Evolutionary conservation across 1,140 invertebrate genomes (phyloP), one percentile per base, ranked within the genome.

Genomic region (Lordiphosa collinella): DNA sequence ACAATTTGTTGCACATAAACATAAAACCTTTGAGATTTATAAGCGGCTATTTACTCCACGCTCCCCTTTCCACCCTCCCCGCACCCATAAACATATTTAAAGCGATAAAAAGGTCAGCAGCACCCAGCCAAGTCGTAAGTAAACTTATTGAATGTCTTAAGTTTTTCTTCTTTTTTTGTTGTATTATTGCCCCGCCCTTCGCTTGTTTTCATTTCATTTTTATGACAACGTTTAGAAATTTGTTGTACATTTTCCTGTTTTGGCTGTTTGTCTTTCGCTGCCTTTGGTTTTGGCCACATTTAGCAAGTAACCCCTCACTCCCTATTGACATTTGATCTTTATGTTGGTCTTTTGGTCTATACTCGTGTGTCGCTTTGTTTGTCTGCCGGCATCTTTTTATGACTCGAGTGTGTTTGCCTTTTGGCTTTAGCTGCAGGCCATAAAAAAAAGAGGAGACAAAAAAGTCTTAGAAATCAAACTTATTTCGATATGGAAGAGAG

Each of bases 91-190:
- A 54, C 73, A 78, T 84, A 85, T 84, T 84, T 85, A 56, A 76
- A 78, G 64, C 79, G 64, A 85, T 84, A 82, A 85, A 78, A 84
- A 84, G 78, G 78, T 85, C 79, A 78, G 6, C 46, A 37, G 6
- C 46, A 37, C n/a, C 29, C 37, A 11, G 29, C 22, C 32, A 12
- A 34, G 48, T 29, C 55, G 60, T 61, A 69, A 73, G 79, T 65
- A 70, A 84, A 84, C 73, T 78, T 84, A 84, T 84, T 78, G 79
- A 84, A 84, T 84, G 68, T 84, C 78, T 84, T 84, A 84, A 84
- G 78, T 85, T 84, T 72, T 73, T 52, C 29, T 13, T 35, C 16
- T 18, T 31, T 47, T 46, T 41, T 43, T 25, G 7, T 35, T 18
- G 22, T 58, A 54, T 50, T 48, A 41, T 34, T 10, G 13, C 13